A percentile compares a stretch with the other conserved stretches of the same genome.
Evolutionary conservation across 2,888 invertebrate species (phyloP).

Genomic region (Apocheima hispidaria): DNA sequence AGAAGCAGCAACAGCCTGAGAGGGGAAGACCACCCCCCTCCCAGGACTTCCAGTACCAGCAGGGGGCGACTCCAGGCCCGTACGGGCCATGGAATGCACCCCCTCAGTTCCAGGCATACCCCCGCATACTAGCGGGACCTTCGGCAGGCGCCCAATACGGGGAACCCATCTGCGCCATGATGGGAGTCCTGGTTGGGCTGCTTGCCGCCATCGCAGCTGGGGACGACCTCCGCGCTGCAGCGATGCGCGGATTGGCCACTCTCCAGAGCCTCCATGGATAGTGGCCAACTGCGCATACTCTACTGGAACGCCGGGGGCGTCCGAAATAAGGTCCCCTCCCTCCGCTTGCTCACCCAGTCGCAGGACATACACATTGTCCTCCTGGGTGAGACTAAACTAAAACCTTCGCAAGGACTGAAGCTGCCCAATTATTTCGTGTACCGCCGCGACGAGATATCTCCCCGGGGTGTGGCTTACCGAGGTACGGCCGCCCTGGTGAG

Average conservation of each 20-base stretch:
- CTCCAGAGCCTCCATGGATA: background rate
- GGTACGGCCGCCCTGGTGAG: conserved; percentile 14
- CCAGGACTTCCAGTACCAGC: no score
- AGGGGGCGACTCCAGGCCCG: no score
- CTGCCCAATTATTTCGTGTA: background rate
- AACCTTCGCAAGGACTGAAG: background rate
- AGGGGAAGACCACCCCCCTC: no score
- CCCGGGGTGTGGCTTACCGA: background rate
- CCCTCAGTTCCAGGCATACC: no score
- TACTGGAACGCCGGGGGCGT: conserved; percentile 32
- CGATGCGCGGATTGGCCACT: background rate
- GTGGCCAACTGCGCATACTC: background rate
- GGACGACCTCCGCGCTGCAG: background rate
- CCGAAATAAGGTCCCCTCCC: background rate
- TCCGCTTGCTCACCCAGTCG: conserved; percentile 5
- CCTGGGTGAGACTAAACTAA: conserved; percentile 8
- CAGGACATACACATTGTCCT: conserved; percentile 8
- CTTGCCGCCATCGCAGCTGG: background rate
- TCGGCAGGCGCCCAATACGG: background rate
- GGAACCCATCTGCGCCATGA: background rate
- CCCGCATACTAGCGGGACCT: no score
- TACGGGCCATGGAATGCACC: no score
- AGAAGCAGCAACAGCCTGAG: no score
- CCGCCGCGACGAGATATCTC: background rate
- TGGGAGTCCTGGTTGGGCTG: background rate